A percentile compares a stretch with the other conserved stretches of the same genome.
phyloP scores from a whole-genome alignment of 2,113 vertebrate genomes.

The Oreocharis arfaki region DNA sequence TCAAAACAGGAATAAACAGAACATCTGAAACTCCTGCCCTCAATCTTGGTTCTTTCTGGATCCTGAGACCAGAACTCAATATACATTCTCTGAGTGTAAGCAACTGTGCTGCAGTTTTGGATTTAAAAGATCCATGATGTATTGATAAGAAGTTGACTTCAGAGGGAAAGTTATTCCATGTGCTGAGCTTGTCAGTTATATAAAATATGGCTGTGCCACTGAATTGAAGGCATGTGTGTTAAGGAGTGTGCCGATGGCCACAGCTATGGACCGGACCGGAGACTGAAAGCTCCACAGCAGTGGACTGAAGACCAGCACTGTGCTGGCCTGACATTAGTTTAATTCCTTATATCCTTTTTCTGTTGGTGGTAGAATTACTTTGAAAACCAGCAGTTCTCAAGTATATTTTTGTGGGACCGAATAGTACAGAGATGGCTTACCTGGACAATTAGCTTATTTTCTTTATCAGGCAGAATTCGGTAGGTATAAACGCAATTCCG shows the following conservation, averaged over 20 bases:
- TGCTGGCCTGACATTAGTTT: not conserved
- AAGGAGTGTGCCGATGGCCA: accelerated
- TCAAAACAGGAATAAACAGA: not conserved
- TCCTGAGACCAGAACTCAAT: not conserved
- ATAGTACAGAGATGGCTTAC: conserved; percentile 64
- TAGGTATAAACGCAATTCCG: conserved; percentile 95
- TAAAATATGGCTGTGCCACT: not conserved
- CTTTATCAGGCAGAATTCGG: conserved; percentile 92
- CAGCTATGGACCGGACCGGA: accelerated
- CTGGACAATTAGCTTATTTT: conserved; percentile 92
- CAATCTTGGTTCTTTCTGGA: not conserved
- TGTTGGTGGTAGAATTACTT: not conserved
- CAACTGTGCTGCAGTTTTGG: not conserved
- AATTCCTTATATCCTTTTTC: not conserved
- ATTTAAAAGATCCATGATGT: not conserved
- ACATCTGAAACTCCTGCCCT: not conserved
- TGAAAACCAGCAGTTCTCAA: not conserved
- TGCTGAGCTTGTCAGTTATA: not conserved
- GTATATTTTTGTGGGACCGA: not conserved
- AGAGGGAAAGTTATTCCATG: not conserved
- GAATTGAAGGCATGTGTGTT: not conserved
- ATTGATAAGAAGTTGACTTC: not conserved
- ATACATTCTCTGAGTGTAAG: not conserved
- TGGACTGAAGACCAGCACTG: not conserved
- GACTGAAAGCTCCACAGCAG: not conserved